Evolutionary conservation across 2,113 vertebrate genomes (phyloP).

Genomic region (Nannobrachium achirus): DNA sequence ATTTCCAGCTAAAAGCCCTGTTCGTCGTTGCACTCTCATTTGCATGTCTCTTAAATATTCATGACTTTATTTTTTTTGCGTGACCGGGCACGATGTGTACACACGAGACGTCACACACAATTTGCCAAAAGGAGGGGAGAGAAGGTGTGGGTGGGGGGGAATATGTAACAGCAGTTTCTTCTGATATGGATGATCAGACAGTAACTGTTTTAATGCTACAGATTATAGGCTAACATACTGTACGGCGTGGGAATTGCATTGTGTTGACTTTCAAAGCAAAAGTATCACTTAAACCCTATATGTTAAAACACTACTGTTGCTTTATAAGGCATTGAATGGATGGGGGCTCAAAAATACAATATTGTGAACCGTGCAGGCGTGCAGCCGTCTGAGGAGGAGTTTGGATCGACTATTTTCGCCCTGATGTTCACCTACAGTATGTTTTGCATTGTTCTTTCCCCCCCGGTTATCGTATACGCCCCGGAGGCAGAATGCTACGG

Average conservation of each 20-base stretch:
- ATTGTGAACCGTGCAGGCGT: no score
- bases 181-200: slow-evolving; percentile 37
- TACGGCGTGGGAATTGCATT: background rate
- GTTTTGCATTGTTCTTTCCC: no score
- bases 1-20: slow-evolving; percentile 78
- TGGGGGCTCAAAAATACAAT: no score
- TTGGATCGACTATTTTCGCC: no score
- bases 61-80: slow-evolving; percentile 79
- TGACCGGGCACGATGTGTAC: slow-evolving; percentile 61
- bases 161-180: slow-evolving; percentile 49
- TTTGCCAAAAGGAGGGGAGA: slow-evolving; percentile 24
- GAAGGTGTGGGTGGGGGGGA: slow-evolving; percentile 9
- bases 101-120: slow-evolving; percentile 52
- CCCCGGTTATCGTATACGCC: no score
- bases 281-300: no score
- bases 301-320: no score
- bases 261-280: no score
- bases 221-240: slow-evolving; percentile 1
- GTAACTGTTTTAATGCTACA: slow-evolving; percentile 14
- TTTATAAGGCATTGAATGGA: no score
- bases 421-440: no score
- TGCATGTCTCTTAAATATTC: slow-evolving; percentile 77
- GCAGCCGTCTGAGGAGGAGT: no score
- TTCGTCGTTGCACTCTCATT: slow-evolving; percentile 74
- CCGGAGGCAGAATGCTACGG: no score